These are phyloP conservation scores for Rhynchotus rufescens DNA, from an alignment of 2,797 vertebrate genomes.

Conservation along the genomic window DNA sequence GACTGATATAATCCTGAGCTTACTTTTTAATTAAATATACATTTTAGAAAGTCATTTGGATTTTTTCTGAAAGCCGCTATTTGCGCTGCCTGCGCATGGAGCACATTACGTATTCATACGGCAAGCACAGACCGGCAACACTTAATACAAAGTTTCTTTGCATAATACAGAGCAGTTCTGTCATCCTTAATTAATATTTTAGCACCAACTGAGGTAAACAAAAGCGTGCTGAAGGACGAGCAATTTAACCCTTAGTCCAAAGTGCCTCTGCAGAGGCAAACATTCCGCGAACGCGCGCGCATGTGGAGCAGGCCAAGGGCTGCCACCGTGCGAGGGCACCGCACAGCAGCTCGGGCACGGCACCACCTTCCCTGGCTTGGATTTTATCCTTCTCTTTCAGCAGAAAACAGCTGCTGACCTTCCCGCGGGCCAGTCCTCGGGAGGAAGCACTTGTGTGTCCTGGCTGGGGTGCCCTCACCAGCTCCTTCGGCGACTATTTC, in stretches of 20 bases:
- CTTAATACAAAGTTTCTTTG: slow-evolving; percentile 69
- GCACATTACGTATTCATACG: slow-evolving; percentile 63
- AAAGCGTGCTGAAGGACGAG: slow-evolving; percentile 75
- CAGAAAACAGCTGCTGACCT: not conserved
- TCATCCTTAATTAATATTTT: slow-evolving; percentile 81
- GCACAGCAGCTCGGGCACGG: not conserved
- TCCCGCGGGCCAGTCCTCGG: not conserved
- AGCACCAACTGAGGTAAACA: slow-evolving; percentile 81
- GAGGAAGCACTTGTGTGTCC: not conserved
- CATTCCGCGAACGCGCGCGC: slow-evolving; percentile 6
- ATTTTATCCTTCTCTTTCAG: not conserved
- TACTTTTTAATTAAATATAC: not conserved
- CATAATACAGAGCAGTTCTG: slow-evolving; percentile 75
- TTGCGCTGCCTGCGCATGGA: slow-evolving; percentile 40
- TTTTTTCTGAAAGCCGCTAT: not conserved
- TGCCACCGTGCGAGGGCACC: not conserved
- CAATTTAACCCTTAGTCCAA: slow-evolving; percentile 60
- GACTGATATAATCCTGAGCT: not conserved
- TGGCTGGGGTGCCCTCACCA: not conserved
- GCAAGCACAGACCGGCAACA: slow-evolving; percentile 65
- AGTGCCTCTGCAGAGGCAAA: slow-evolving; percentile 53
- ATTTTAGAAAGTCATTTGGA: not conserved
- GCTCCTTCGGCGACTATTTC: not conserved
- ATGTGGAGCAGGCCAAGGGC: not conserved
- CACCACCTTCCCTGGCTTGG: no score